Conservation (phyloP, 2,888 invertebrate genomes). For the Elegia similella region DNA sequence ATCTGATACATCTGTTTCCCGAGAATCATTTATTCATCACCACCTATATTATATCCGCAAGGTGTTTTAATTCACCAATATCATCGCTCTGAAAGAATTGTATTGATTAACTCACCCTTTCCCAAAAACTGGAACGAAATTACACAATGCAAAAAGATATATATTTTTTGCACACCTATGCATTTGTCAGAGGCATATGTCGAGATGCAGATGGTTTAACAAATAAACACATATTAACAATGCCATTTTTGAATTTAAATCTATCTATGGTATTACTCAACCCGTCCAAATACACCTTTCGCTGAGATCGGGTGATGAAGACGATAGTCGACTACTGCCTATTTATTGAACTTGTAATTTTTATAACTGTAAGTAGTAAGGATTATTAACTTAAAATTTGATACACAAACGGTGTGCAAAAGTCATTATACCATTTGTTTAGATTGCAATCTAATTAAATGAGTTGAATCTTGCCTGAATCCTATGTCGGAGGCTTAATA, state of each 20-base stretch:
- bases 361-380: background rate
- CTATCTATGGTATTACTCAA: conserved; percentile 39
- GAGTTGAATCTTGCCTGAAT: too few species aligned
- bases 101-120: conserved; percentile 5
- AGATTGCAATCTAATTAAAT: too few species aligned
- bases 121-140: conserved; percentile 1
- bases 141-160: conserved; percentile 17
- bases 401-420: too few species aligned
- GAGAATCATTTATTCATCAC: background rate
- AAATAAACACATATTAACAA: conserved; percentile 63
- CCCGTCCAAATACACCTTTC: conserved; percentile 63
- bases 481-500: too few species aligned
- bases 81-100: background rate
- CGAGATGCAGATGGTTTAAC: conserved; percentile 56
- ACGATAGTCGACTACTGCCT: background rate
- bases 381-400: too few species aligned
- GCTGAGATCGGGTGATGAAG: conserved; percentile 36
- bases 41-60: background rate
- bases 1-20: background rate
- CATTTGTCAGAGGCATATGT: conserved; percentile 36
- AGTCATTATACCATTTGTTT: too few species aligned
- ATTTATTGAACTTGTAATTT: background rate
- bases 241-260: conserved; percentile 32
- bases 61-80: background rate
- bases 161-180: background rate